These are phyloP conservation scores for Caenorhabditis panamensis DNA, from an alignment of 2,888 invertebrate genomes.

Conservation along the genomic window DNA sequence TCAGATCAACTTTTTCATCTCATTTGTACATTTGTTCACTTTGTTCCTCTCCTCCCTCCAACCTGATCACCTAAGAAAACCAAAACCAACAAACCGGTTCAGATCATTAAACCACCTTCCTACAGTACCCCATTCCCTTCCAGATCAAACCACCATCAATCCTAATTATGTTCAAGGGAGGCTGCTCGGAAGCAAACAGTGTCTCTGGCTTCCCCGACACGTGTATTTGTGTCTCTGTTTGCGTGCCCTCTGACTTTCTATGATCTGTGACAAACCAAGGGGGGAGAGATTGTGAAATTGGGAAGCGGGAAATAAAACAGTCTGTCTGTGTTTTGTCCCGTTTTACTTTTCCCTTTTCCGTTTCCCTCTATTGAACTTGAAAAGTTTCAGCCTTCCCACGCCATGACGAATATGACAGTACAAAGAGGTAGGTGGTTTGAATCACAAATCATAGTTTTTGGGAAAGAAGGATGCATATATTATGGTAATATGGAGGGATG, in stretches of 20 bases:
- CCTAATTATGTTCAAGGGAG: no score
- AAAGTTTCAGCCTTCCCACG: no score
- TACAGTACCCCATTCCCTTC: conserved; percentile 18
- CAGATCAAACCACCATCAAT: conserved; percentile 49
- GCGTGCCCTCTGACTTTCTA: conserved; percentile 18
- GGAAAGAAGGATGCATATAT: background rate
- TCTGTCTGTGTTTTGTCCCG: no score
- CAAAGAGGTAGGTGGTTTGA: conserved; percentile 18
- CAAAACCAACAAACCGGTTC: background rate
- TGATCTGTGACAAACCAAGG: conserved; percentile 35
- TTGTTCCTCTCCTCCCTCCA: no score
- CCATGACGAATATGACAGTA: conserved; percentile 43
- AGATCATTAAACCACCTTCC: background rate
- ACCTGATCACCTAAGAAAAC: background rate
- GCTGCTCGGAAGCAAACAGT: conserved; percentile 11
- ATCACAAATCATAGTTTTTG: conserved; percentile 30
- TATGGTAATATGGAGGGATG: background rate
- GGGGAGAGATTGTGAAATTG: conserved; percentile 12
- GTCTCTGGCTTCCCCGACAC: conserved; percentile 37
- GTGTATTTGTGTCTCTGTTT: conserved; percentile 42
- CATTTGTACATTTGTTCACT: no score
- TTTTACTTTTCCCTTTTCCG: background rate
- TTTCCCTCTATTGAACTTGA: background rate
- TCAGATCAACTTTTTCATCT: no score
- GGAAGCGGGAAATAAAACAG: background rate